Base-by-base conservation (phyloP, 1,140 invertebrate species). In the Hyles vespertilio region DNA sequence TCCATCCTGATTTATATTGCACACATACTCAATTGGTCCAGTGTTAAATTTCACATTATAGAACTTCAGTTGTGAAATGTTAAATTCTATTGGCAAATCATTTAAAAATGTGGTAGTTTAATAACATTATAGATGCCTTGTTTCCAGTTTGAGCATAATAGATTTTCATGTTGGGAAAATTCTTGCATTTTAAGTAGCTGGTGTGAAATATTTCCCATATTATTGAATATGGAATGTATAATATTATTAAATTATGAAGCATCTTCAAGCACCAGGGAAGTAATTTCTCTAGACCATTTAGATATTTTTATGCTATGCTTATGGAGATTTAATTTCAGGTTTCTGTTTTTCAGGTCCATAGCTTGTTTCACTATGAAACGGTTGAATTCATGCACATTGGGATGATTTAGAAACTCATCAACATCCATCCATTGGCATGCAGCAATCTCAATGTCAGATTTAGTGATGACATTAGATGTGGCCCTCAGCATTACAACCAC, bases 371-470 rank as follows among this genome's bases (percentile, higher is more conserved):
- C 91, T 74, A 95, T 91, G 67, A 92, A 91, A 59, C 91, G 91
- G 83, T 96, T 97, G 46, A 93, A 92, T 60, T 94, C 91, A 71
- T 94, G 92, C 3, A 96, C 93, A 70, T 94, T 80, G 32, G 94
- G 92, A 91, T 96, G 92, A 49, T 90, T 82, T 33, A 94, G 70
- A 79, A 93, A 97, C 68, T 96, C 94, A 48, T 93, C 90, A 32
- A 96, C 89, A 71, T 93, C 92, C 94, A 98, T 97, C 97, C 97
- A 98, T 70, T 91, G 77, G 63, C 94, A 95, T 22, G 93, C 92
- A 4, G 90, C 90, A 46, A 98, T 94, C 90, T 98, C 97, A 58
- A 91, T 85, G 3, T 93, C 90, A 74, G 95, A 96, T 72, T 92
- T 93, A 36, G 84, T 89, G 22, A 97, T 94, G 3, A 91, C 86